phyloP scores from a whole-genome alignment of 2,797 vertebrate genomes.

The Neoniphon sammara region DNA sequence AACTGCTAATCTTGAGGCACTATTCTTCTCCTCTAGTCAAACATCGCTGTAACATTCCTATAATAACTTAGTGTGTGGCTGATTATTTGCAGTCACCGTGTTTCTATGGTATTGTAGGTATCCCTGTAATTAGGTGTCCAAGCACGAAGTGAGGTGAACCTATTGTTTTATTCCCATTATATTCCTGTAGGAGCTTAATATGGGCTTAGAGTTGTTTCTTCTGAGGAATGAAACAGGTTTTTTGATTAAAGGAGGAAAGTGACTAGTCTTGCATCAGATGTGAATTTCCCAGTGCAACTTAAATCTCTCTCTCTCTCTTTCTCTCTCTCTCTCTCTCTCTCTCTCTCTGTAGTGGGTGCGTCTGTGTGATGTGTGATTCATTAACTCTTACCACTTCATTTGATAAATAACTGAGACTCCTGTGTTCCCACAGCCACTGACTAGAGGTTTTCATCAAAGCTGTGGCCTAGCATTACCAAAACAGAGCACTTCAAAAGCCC shows the following conservation, averaged over 20 bases:
- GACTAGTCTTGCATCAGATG: neutral
- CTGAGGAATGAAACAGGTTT: conserved; percentile 2
- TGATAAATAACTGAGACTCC: conserved; percentile 53
- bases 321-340: neutral
- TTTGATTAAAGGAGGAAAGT: neutral
- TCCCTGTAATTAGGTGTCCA: neutral
- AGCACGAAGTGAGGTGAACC: too few species aligned
- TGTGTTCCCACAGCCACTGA: conserved; percentile 37
- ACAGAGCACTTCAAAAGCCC: conserved; percentile 53
- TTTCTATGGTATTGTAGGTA: neutral
- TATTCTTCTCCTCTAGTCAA: neutral
- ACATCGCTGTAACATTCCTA: neutral
- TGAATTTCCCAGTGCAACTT: neutral
- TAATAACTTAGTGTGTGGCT: too few species aligned
- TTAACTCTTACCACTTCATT: conserved; percentile 54
- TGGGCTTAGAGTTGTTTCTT: neutral
- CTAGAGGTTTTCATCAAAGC: conserved; percentile 59
- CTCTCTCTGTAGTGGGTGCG: conserved; percentile 8
- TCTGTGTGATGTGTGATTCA: conserved; percentile 40
- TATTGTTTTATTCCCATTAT: too few species aligned
- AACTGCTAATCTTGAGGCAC: neutral
- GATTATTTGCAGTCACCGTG: neutral
- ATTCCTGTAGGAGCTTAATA: conserved; percentile 30
- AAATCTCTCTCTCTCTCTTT: neutral
- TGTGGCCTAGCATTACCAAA: conserved; percentile 37